A percentile compares a stretch with the other conserved stretches of the same genome.
phyloP scores from a whole-genome alignment of 2,797 vertebrate species.

The Scolopax rusticola region DNA sequence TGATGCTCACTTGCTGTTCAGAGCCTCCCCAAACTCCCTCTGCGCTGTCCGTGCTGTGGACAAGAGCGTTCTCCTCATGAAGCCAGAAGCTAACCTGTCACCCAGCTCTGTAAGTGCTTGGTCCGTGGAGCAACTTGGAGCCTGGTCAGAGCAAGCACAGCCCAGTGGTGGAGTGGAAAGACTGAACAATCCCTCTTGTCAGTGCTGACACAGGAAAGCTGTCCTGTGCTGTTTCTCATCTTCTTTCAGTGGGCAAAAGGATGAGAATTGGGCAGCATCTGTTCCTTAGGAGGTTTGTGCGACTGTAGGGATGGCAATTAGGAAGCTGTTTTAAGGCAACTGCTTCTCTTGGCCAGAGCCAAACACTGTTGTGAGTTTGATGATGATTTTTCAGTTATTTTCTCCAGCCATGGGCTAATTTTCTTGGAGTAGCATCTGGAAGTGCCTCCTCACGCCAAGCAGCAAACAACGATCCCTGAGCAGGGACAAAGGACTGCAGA shows the following conservation, averaged over 20 bases:
- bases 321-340: background rate
- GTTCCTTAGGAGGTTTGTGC: background rate
- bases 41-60: slow-evolving; percentile 91
- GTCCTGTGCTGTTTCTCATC: background rate
- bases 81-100: slow-evolving; percentile 82
- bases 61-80: slow-evolving; percentile 86
- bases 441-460: background rate
- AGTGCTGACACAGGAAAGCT: background rate
- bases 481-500: background rate
- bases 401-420: background rate
- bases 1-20: slow-evolving; percentile 75
- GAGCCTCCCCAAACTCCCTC: slow-evolving; percentile 83
- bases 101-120: slow-evolving; percentile 76
- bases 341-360: background rate
- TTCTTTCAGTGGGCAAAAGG: background rate
- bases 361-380: background rate
- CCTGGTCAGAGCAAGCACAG: background rate
- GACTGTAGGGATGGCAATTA: background rate
- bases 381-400: background rate
- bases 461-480: background rate
- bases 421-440: background rate
- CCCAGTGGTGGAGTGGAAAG: background rate
- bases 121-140: background rate
- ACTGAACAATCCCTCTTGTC: background rate
- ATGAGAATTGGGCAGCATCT: background rate